Conservation (phyloP, 35 echinoderm and acorn worm species). For the Stichopus chloronotus region DNA sequence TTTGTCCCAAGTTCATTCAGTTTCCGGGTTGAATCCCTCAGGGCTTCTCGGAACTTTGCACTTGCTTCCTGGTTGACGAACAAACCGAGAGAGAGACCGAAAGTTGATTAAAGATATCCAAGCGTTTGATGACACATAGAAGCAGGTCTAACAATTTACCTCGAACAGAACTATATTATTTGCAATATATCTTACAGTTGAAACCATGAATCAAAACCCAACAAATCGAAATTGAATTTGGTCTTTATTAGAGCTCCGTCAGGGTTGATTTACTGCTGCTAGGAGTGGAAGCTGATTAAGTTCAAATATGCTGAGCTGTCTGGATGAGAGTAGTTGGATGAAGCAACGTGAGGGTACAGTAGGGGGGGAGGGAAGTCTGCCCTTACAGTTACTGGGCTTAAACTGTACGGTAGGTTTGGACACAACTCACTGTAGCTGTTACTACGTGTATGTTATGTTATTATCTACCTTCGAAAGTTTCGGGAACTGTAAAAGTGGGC, state of each 20-base stretch:
- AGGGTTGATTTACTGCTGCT: neutral
- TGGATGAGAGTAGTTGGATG: too few species aligned
- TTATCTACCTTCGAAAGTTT: too few species aligned
- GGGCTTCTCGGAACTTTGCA: slow-evolving; percentile 74
- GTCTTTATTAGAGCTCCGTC: neutral
- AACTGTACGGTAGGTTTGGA: too few species aligned
- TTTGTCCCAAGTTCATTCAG: slow-evolving; percentile 77
- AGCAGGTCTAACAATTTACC: neutral
- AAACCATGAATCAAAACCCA: neutral
- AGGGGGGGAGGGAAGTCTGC: too few species aligned
- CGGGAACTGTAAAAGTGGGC: too few species aligned
- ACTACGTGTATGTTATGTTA: too few species aligned
- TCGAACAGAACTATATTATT: neutral
- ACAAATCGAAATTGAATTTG: neutral
- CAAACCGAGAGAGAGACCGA: neutral
- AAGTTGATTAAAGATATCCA: neutral
- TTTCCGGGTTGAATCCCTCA: slow-evolving; percentile 78
- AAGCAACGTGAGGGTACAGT: too few species aligned
- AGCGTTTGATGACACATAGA: neutral
- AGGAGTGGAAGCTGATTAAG: too few species aligned
- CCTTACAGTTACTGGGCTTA: too few species aligned
- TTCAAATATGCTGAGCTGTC: too few species aligned
- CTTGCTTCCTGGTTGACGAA: slow-evolving; percentile 65
- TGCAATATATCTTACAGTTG: neutral
- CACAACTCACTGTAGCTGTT: too few species aligned